Percentiles rank a stretch among this genome's conserved stretches.
These are phyloP conservation scores for Leptinotarsa haldemani DNA, from an alignment of 2,888 invertebrate species.

Conservation along the genomic window DNA sequence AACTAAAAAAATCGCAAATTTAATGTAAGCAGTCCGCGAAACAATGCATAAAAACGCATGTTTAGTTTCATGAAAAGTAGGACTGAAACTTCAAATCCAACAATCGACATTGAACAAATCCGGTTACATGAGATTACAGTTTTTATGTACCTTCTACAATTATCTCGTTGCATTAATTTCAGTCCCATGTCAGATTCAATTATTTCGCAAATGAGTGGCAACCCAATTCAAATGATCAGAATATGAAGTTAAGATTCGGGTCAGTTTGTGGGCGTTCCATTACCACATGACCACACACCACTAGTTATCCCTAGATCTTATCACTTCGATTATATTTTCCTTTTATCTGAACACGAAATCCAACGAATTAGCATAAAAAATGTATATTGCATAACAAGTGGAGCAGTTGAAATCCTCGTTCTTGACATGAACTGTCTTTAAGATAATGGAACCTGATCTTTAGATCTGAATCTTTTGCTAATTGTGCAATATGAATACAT, in stretches of 20 bases:
- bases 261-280: not conserved
- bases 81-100: no score
- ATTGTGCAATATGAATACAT: constrained; percentile 11
- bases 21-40: no score
- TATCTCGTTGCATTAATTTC: no score
- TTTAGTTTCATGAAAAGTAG: no score
- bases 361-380: not conserved
- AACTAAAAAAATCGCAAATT: no score
- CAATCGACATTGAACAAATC: no score
- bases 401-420: constrained; percentile 8
- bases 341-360: not conserved
- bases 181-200: no score
- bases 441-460: constrained; percentile 10
- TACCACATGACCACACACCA: not conserved
- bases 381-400: not conserved
- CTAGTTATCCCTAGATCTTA: not conserved
- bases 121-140: no score
- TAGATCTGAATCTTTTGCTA: constrained; percentile 9
- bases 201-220: not conserved
- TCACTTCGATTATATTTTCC: not conserved
- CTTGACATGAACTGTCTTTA: not conserved
- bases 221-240: not conserved
- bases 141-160: no score
- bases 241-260: not conserved
- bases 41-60: no score